Evolutionary conservation across 2,797 vertebrate species (phyloP).

Genomic region (Borostomias antarcticus): DNA sequence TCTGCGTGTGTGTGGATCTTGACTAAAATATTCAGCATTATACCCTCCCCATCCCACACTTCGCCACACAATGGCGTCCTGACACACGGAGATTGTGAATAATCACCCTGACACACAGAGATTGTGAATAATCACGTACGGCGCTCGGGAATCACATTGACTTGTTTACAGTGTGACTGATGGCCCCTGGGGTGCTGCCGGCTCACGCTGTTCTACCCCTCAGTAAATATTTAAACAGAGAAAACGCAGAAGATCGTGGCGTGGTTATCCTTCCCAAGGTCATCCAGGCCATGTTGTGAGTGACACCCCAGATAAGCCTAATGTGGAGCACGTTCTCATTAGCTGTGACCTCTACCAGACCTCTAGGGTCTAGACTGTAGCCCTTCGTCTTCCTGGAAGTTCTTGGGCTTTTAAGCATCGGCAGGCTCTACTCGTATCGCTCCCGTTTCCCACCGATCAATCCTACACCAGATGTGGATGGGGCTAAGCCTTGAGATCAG

Average conservation of each 20-base stretch:
- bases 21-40: slow-evolving; percentile 31
- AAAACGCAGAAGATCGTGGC: not conserved
- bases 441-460: slow-evolving; percentile 16
- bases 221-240: not conserved
- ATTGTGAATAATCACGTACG: not conserved
- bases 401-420: slow-evolving; percentile 16
- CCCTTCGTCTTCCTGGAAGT: not conserved
- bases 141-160: not conserved
- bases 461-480: slow-evolving; percentile 29
- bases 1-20: slow-evolving; percentile 21
- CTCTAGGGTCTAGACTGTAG: not conserved
- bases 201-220: not conserved
- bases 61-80: no score
- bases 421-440: slow-evolving; percentile 32
- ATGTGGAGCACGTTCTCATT: no score
- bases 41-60: no score
- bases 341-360: not conserved
- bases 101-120: not conserved
- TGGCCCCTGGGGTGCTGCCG: not conserved
- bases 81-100: not conserved
- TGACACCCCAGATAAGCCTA: no score
- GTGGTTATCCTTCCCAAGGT: not conserved
- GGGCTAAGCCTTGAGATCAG: slow-evolving; percentile 29
- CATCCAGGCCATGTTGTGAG: no score
- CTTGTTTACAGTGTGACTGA: slow-evolving; percentile 25